Conservation (phyloP, 2,888 invertebrate species). For the Brachylomia viminalis region DNA sequence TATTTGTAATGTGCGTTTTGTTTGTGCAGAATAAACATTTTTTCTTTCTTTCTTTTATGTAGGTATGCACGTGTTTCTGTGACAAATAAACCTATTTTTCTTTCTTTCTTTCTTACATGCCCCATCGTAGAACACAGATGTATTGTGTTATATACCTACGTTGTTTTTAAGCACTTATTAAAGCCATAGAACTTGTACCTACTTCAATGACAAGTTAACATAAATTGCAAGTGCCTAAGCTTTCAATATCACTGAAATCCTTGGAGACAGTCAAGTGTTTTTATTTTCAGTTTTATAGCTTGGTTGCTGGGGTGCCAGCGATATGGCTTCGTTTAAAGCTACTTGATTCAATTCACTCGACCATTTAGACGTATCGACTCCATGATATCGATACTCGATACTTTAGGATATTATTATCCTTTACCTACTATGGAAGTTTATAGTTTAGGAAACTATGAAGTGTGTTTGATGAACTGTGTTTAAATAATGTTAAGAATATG, state of each 20-base stretch:
- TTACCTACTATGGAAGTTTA: neutral
- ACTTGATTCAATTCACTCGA: slow-evolving; percentile 44
- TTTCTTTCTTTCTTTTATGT: too few relatives aligned
- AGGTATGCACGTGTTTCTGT: too few relatives aligned
- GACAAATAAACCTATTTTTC: too few relatives aligned
- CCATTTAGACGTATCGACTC: slow-evolving; percentile 24
- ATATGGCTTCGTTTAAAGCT: slow-evolving; percentile 21
- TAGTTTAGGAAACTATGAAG: neutral
- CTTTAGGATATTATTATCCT: slow-evolving; percentile 39
- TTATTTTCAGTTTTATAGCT: slow-evolving; percentile 45
- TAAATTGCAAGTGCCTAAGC: slow-evolving; percentile 16
- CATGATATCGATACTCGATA: slow-evolving; percentile 20
- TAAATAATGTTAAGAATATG: neutral
- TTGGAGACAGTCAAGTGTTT: slow-evolving; percentile 31
- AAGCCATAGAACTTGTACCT: neutral
- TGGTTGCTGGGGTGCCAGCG: slow-evolving; percentile 16
- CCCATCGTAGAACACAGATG: too few relatives aligned
- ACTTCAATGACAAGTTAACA: slow-evolving; percentile 15
- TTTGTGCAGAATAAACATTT: too few relatives aligned
- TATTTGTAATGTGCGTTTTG: too few relatives aligned
- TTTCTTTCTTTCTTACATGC: too few relatives aligned
- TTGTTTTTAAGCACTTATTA: neutral
- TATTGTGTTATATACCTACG: too few relatives aligned
- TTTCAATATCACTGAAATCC: slow-evolving; percentile 32
- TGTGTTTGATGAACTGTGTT: neutral